Base-by-base conservation (phyloP, 2,888 invertebrate species). In the Drosophila borealis region DNA sequence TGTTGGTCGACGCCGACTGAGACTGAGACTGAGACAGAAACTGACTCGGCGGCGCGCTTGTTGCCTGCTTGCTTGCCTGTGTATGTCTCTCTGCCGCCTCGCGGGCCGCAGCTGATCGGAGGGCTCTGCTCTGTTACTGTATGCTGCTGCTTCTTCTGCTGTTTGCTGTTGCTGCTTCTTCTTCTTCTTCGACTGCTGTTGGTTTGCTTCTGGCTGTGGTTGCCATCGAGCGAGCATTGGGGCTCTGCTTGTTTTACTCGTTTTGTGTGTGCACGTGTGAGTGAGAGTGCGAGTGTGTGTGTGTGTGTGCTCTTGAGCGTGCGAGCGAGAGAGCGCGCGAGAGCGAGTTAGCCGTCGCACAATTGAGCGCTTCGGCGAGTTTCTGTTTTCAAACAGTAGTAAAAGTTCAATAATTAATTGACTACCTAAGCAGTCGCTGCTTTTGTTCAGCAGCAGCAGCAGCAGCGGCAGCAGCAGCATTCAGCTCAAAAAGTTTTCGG, bases 351-450 rank as follows among this genome's bases (percentile, higher is more conserved):
- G 29, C 29, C 62, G 65, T 57, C 63, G 78, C 77, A 77, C 77
- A 80, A 81, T 68, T 81, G 78, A 80, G 78, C 75, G 66, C 60
- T 70, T 63, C 72, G 72, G 42, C 49, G 55, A 78, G 81, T 78
- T 70, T 73, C 46, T 67, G 74, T 67, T 74, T 78, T 56, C 66
- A 84, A 81, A 66, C 79, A 72, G 85, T 84, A 81, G 88, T 87
- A 87, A 84, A 87, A 89, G 85, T 89, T 81, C 69, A 87, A 84
- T 84, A 89, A 84, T 76, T 87, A 89, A 84, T 86, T 89, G 65
- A 72, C 70, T 70, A 57, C 80, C 73, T 71, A 61, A 65, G 69
- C 74, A 70, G 81, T 61, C 65, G 64, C 48, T 78, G 76, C 65
- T 70, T 29, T 75, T 76, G 56, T 65, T 57, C 51, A 13, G 11